phyloP scores from a whole-genome alignment of 2,113 vertebrate species.

The Willisornis vidua region DNA sequence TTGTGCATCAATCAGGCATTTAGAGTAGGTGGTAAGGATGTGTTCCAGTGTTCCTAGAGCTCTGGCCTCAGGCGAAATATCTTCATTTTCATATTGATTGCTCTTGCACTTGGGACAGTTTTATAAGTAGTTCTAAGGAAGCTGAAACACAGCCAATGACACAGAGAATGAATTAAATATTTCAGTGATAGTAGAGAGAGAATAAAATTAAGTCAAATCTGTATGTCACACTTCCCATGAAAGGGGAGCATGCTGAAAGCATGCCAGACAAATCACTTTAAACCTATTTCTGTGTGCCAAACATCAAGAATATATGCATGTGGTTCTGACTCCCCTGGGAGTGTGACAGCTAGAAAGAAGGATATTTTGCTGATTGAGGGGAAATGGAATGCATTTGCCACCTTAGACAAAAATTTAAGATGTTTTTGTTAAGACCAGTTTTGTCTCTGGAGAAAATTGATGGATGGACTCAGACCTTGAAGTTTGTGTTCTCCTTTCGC shows the following conservation, averaged over 20 bases:
- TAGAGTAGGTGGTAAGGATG: not conserved
- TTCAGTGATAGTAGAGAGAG: not conserved
- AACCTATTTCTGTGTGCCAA: not conserved
- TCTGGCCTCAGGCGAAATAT: not conserved
- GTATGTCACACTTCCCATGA: not conserved
- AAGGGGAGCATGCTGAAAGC: not conserved
- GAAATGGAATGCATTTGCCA: not conserved
- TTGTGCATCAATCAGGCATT: not conserved
- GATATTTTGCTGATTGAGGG: not conserved
- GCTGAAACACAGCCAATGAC: not conserved
- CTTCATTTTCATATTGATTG: not conserved
- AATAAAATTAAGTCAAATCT: not conserved
- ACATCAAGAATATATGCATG: rapidly evolving
- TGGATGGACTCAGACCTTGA: not conserved
- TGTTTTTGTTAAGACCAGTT: not conserved
- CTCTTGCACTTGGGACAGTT: not conserved
- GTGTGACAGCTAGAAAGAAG: not conserved
- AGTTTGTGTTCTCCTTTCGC: not conserved
- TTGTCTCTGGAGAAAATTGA: not conserved
- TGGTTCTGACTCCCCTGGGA: not conserved
- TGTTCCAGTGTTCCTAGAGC: not conserved
- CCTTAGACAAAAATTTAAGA: not conserved
- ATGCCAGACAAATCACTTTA: not conserved
- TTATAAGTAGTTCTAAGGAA: not conserved
- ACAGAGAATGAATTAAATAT: not conserved